These are phyloP conservation scores for Limosa lapponica DNA, from an alignment of 2,797 vertebrate genomes.

Conservation along the genomic window DNA sequence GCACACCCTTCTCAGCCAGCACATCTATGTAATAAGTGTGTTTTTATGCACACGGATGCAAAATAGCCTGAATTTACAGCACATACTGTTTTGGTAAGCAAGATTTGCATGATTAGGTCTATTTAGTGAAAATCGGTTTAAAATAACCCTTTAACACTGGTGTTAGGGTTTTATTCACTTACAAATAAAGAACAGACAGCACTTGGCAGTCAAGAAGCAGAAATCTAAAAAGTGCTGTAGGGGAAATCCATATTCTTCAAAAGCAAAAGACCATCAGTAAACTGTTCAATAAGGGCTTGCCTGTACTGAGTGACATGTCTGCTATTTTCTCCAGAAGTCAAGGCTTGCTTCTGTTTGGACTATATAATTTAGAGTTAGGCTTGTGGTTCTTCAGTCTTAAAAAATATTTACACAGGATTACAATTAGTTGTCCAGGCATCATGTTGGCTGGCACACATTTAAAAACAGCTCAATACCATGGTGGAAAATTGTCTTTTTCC, in stretches of 20 bases:
- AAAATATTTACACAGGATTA: constrained; percentile 24
- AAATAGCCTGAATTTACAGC: constrained; percentile 20
- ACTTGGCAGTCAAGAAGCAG: not conserved
- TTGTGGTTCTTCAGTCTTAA: constrained; percentile 9
- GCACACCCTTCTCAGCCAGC: not conserved
- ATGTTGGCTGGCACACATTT: not conserved
- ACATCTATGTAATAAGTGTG: not conserved
- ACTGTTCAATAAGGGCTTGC: not conserved
- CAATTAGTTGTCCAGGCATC: not conserved
- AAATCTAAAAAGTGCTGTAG: not conserved
- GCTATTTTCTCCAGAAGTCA: not conserved
- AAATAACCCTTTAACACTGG: not conserved
- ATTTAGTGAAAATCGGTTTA: not conserved
- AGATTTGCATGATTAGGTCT: not conserved
- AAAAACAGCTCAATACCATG: not conserved
- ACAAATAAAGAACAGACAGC: not conserved
- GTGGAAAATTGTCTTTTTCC: not conserved
- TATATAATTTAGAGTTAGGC: not conserved
- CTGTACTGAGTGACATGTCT: not conserved
- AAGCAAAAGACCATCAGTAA: not conserved
- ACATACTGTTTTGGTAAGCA: not conserved
- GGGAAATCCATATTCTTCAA: not conserved
- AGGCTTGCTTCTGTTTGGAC: not conserved
- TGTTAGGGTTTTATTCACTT: not conserved
- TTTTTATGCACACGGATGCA: not conserved